Evolutionary conservation across 2,888 invertebrate species (phyloP), one percentile per base, ranked within the genome.

Genomic region (Neoscelio sp.): DNA sequence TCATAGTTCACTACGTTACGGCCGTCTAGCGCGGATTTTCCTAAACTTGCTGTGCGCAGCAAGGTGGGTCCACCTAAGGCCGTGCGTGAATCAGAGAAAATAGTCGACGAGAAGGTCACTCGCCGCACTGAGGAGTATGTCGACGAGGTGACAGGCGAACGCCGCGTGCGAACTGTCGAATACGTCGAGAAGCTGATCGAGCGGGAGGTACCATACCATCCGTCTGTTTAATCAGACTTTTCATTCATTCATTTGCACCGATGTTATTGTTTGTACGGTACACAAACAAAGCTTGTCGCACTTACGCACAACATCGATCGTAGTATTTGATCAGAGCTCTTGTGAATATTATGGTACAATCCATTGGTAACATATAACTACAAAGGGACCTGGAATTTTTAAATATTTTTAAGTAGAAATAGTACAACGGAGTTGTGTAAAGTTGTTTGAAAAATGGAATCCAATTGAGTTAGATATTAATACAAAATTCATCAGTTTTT

Each of bases 131-230:
- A 97, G 92, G 97, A 97, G 92, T 96, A 95, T 92, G 91, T 95
- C 87, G 96, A 97, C 92, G 96, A 96, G 87, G 92, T 93, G 86
- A 96, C 96, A 85, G 97, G 97, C 88, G 95, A 95, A 91, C 94
- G 94, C 91, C 95, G 95, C 92, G 95, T 97, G 90, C 94, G 97
- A 92, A 97, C 97, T 87, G 94, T 97, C 92, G 96, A 97, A 93
- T 96, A 96, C 93, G 96, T 97, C 92, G 97, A 97, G 94, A 97
- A 97, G 94, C 94, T 96, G 92, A 96, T 97, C 93, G 97, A 97
- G 92, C 96, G 95, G 94, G 97, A 97, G 97, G 97, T 97, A 96
- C 85, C 86, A 85, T 80, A 75, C 67, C 74, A 64, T 74, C 74
- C 42, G 46, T 58, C 50, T 68, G 60, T 30, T 65, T 28, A 38